Evolutionary conservation across 2,888 invertebrate species (phyloP).

Genomic region (Torymus tubicola): DNA sequence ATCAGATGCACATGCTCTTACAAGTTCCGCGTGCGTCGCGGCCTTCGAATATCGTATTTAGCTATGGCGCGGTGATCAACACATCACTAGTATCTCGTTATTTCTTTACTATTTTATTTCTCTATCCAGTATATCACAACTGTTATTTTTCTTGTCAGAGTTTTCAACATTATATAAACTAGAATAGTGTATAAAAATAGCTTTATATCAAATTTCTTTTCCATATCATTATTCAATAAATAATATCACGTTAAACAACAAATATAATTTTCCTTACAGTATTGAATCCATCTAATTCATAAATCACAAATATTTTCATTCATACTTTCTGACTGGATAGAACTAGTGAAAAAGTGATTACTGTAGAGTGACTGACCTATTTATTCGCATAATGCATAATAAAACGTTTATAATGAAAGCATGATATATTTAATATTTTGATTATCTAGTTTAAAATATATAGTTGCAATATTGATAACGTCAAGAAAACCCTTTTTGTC

Average conservation of each 20-base stretch:
- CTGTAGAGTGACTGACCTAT: conserved; percentile 25
- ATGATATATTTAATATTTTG: conserved; percentile 8
- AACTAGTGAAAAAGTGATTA: conserved; percentile 19
- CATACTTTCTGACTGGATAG: neutral
- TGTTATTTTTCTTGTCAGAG: too few species aligned
- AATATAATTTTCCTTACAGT: too few species aligned
- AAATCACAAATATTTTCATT: neutral
- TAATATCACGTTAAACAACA: too few species aligned
- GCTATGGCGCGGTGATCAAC: neutral
- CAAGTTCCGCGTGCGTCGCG: conserved; percentile 17
- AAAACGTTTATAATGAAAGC: conserved; percentile 33
- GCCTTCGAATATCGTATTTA: conserved; percentile 34
- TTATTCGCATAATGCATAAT: conserved; percentile 25
- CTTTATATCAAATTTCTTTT: too few species aligned
- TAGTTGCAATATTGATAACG: too few species aligned
- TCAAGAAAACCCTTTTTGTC: neutral
- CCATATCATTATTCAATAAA: too few species aligned
- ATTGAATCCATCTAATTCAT: neutral
- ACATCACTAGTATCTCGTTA: neutral
- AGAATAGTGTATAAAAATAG: too few species aligned
- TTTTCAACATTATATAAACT: too few species aligned
- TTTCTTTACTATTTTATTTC: neutral
- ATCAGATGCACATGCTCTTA: conserved; percentile 28
- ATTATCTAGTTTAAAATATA: neutral
- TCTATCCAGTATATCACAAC: too few species aligned